These are phyloP conservation scores for Dascyllus trimaculatus DNA, from an alignment of 2,113 vertebrate genomes.

Conservation along the genomic window DNA sequence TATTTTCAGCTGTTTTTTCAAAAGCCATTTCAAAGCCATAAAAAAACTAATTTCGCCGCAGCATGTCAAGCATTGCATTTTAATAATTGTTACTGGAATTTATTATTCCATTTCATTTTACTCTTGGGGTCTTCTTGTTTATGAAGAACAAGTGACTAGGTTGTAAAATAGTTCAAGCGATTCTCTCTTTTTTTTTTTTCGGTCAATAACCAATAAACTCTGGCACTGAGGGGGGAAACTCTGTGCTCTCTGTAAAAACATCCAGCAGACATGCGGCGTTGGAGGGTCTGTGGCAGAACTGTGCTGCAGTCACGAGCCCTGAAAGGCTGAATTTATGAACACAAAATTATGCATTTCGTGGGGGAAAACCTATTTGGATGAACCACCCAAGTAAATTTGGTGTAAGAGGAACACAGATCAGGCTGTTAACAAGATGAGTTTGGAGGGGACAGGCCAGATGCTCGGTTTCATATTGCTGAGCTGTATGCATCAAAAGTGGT, in stretches of 20 bases:
- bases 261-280: conserved; percentile 29
- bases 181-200: neutral
- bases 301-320: neutral
- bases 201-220: neutral
- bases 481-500: conserved; percentile 58
- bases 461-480: conserved; percentile 63
- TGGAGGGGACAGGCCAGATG: conserved; percentile 63
- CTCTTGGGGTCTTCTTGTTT: conserved; percentile 27
- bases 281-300: conserved; percentile 15
- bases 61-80: conserved; percentile 40
- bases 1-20: conserved; percentile 17
- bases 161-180: conserved; percentile 15
- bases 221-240: neutral
- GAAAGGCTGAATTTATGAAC: conserved; percentile 39
- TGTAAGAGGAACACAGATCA: conserved; percentile 40
- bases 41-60: conserved; percentile 36
- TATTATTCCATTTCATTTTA: conserved; percentile 15
- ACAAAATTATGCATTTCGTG: conserved; percentile 11
- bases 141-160: neutral
- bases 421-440: conserved; percentile 66
- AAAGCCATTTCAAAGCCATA: conserved; percentile 35
- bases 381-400: conserved; percentile 30
- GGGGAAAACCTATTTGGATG: conserved; percentile 6
- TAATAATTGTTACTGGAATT: conserved; percentile 32
- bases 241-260: neutral